phyloP scores from a whole-genome alignment of 2,797 vertebrate genomes.

The Propithecus perrieri region DNA sequence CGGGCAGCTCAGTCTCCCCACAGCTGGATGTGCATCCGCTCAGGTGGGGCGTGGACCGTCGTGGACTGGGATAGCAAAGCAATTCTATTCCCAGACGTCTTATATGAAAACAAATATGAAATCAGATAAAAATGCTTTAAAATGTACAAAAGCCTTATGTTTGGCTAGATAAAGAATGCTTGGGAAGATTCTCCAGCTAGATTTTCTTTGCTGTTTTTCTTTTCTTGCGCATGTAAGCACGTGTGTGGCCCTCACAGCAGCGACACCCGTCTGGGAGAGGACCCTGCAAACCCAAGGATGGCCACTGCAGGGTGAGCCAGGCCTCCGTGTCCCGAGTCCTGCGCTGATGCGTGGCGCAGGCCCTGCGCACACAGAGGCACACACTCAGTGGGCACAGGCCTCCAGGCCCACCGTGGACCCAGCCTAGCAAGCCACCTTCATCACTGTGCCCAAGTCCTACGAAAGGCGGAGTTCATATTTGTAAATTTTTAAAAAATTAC shows the following conservation, averaged over 20 bases:
- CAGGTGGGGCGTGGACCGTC: too few relatives aligned
- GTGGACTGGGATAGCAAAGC: not conserved
- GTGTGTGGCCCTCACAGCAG: not conserved
- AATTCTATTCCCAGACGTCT: not conserved
- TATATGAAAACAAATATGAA: not conserved
- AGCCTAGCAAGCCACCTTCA: rapidly evolving
- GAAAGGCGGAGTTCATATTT: not conserved
- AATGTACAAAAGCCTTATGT: not conserved
- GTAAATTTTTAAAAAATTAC: not conserved
- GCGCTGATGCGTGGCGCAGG: rapidly evolving
- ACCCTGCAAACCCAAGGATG: not conserved
- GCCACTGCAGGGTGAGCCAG: not conserved
- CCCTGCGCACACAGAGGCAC: too few relatives aligned
- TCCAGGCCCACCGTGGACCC: too few relatives aligned
- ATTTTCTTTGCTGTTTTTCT: not conserved
- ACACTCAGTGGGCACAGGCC: rapidly evolving
- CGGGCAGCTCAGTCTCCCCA: not conserved
- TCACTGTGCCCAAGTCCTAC: rapidly evolving
- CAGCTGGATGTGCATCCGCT: too few relatives aligned
- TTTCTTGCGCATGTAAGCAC: not conserved
- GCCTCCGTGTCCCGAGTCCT: rapidly evolving
- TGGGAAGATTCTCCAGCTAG: not conserved
- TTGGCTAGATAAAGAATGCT: not conserved
- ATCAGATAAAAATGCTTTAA: not conserved
- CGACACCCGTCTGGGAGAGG: not conserved